phyloP scores from a whole-genome alignment of 1,140 invertebrate species.

The Fopius arisanus region DNA sequence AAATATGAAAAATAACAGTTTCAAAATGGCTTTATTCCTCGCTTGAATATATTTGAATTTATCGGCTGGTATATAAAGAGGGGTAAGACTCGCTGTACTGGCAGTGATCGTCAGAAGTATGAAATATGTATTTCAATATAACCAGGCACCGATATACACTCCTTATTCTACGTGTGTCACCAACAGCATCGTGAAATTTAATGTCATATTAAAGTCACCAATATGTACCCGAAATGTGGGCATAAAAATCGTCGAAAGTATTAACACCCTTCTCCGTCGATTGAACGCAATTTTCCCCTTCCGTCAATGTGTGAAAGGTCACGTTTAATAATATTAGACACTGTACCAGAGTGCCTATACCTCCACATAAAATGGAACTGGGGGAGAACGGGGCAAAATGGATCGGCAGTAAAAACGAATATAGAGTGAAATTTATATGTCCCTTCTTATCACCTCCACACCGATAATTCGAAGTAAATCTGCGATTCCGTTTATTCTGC shows the following conservation, averaged over 20 bases:
- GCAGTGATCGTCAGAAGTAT: slow-evolving; percentile 40
- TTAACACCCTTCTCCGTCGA: slow-evolving; percentile 39
- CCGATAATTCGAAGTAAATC: too few species aligned
- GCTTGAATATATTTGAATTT: slow-evolving; percentile 19
- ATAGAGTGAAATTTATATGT: too few species aligned
- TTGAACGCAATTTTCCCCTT: background rate
- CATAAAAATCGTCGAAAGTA: slow-evolving; percentile 52
- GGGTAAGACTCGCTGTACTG: background rate
- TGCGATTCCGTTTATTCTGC: too few species aligned
- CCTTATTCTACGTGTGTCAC: slow-evolving; percentile 2
- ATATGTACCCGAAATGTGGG: slow-evolving; percentile 40
- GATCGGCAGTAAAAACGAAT: too few species aligned
- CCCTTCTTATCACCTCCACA: too few species aligned
- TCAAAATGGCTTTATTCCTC: slow-evolving; percentile 3
- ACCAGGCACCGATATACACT: slow-evolving; percentile 33
- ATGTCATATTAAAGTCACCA: slow-evolving; percentile 50
- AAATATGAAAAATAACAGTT: slow-evolving; percentile 3
- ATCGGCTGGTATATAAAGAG: slow-evolving; percentile 12
- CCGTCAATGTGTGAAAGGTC: background rate
- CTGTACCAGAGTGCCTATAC: background rate
- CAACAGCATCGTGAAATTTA: slow-evolving; percentile 42
- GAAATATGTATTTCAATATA: slow-evolving; percentile 56
- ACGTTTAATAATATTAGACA: background rate
- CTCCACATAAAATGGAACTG: too few species aligned
- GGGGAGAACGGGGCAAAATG: too few species aligned